Conservation (phyloP, 1,140 invertebrate genomes). For the Euura lappo region DNA sequence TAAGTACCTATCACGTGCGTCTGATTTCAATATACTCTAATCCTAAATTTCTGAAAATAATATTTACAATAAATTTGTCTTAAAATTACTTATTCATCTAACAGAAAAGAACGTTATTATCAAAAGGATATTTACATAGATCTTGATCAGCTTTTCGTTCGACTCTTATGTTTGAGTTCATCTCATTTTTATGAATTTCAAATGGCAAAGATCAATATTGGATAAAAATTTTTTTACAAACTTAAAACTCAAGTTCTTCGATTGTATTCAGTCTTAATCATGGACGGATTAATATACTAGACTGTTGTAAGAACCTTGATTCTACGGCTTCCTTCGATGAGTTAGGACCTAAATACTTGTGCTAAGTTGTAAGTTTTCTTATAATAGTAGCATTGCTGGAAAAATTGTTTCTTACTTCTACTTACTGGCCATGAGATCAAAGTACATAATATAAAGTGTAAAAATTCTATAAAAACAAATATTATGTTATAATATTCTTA, state of each 20-base stretch:
- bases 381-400: too few relatives aligned
- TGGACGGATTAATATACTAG: neutral
- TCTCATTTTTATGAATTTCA: neutral
- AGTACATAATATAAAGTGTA: neutral
- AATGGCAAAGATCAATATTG: neutral
- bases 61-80: neutral
- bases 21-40: neutral
- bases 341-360: too few relatives aligned
- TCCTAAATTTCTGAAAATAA: neutral
- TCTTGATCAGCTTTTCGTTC: neutral
- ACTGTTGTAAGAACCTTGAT: too few relatives aligned
- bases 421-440: conserved; percentile 13
- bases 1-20: neutral
- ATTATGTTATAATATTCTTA: neutral
- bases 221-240: neutral
- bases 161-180: neutral
- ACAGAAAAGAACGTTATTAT: neutral
- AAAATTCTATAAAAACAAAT: neutral
- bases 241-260: neutral
- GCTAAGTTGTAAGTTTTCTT: too few relatives aligned
- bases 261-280: neutral
- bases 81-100: neutral
- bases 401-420: neutral
- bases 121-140: neutral
- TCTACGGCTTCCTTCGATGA: too few relatives aligned